Conservation (phyloP, 2,797 vertebrate genomes). For the Syngnathus rostellatus region DNA sequence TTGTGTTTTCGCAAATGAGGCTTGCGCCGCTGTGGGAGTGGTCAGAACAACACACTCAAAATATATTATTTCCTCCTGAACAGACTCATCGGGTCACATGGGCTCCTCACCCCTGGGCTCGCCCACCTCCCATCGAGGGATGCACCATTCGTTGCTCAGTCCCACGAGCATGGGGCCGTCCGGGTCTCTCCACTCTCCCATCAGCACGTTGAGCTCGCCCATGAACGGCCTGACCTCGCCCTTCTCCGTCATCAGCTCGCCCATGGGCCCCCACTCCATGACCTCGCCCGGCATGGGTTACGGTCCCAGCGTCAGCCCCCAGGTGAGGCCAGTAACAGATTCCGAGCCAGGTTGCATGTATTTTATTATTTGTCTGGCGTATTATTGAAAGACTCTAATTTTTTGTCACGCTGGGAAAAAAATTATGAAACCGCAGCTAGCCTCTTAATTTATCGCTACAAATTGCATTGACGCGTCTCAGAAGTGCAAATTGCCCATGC, state of each 20-base stretch:
- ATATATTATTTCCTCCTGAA: neutral
- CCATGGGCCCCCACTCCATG: conserved; percentile 92
- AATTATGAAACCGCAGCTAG: neutral
- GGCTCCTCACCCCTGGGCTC: conserved; percentile 81
- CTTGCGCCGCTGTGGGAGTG: too few species aligned
- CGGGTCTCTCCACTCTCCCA: conserved; percentile 87
- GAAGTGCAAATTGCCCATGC: conserved; percentile 35
- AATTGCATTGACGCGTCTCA: conserved; percentile 27
- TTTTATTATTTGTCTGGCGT: neutral
- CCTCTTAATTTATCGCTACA: conserved; percentile 11
- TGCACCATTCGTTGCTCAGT: conserved; percentile 88
- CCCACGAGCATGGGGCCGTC: conserved; percentile 78
- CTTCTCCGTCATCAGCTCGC: conserved; percentile 95
- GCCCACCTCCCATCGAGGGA: conserved; percentile 78
- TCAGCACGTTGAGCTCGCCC: conserved; percentile 84
- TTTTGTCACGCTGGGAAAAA: neutral
- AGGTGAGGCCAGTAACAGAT: conserved; percentile 71
- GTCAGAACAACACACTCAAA: too few species aligned
- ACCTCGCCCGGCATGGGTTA: conserved; percentile 86
- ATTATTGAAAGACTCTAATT: neutral
- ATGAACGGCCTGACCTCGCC: conserved; percentile 88
- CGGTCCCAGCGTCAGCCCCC: conserved; percentile 83
- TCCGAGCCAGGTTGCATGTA: too few species aligned
- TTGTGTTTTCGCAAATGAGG: too few species aligned
- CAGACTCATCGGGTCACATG: conserved; percentile 86